Evolutionary conservation across 2,113 vertebrate genomes (phyloP).

Genomic region (Hyla sarda): DNA sequence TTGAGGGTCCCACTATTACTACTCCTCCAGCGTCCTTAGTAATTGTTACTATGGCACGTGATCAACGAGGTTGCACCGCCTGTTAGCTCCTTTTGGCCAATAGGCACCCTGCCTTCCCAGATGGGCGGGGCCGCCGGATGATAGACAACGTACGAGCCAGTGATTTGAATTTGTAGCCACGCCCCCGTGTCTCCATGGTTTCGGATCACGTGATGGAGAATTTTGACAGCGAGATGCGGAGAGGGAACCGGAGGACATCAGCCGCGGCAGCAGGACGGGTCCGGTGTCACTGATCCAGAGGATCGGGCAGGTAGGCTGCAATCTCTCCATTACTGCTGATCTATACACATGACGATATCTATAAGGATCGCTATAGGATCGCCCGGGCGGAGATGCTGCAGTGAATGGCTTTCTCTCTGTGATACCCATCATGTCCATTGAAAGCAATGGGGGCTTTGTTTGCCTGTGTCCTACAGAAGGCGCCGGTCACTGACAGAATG

Average conservation of each 20-base stretch:
- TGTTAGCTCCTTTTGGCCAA: not conserved
- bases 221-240: slow-evolving; percentile 32
- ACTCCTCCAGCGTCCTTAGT: slow-evolving; percentile 22
- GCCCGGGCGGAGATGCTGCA: too few relatives aligned
- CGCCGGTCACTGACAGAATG: too few relatives aligned
- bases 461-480: too few relatives aligned
- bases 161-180: not conserved
- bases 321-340: too few relatives aligned
- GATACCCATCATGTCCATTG: too few relatives aligned
- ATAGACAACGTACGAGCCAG: not conserved
- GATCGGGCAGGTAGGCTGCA: too few relatives aligned
- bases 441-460: too few relatives aligned
- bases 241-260: not conserved
- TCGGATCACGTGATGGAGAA: slow-evolving; percentile 22
- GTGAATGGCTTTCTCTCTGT: too few relatives aligned
- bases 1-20: not conserved
- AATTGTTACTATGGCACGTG: slow-evolving; percentile 10
- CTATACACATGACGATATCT: too few relatives aligned
- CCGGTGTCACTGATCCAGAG: too few relatives aligned
- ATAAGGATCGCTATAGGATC: too few relatives aligned
- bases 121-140: not conserved
- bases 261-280: too few relatives aligned
- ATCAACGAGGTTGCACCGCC: accelerated
- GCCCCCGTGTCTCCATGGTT: not conserved
- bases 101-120: not conserved